Base-by-base conservation (phyloP, 1,140 invertebrate genomes). In the Limonius californicus region DNA sequence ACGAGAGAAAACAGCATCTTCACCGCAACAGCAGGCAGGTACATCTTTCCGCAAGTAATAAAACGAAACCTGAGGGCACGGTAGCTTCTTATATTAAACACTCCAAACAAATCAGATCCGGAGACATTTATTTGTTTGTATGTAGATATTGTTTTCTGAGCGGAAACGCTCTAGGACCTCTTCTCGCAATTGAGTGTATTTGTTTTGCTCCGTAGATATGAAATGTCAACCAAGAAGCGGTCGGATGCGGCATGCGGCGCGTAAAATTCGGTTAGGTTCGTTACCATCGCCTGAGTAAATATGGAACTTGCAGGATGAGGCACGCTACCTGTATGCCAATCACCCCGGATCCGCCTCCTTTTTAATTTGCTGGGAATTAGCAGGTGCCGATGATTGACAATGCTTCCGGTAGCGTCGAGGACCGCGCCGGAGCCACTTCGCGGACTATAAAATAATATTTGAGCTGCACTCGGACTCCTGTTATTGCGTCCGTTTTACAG, bases 261-360 rank as follows among this genome's bases (percentile, higher is more conserved):
- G 59, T 62, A 57, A 66, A 56, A 66, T 62, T 62, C 57, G 56
- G 59, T 65, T 61, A 66, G 60, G 56, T 66, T 66, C 60, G 64
- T 66, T 66, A 66, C 64, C 57, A 35, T 54, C 54, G 60, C 55
- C 54, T 56, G 39, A 23, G 60, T 61, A 61, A 61, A 61, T 56
- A 61, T 61, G 45, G 27, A 43, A 56, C 50, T 12, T 39, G 23
- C 23, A 27, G 3, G 23, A 27, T 27, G 23, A 27, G 23, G 23
- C 23, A 27, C 23, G 23, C 23, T 39, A 39, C 35, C 35, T 39
- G 35, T 14, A 12, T 39, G n/a, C 8, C 35, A 39, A 14, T 14
- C 35, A 39, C 23, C 23, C 9, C n/a, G 2, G 35, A 39, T 39
- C 2, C 8, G n/a, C 8, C n/a, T n/a, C n/a, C 35, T 39, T 39